phyloP scores from a whole-genome alignment of 2,888 invertebrate genomes.

The Caenorhabditis doughertyi region DNA sequence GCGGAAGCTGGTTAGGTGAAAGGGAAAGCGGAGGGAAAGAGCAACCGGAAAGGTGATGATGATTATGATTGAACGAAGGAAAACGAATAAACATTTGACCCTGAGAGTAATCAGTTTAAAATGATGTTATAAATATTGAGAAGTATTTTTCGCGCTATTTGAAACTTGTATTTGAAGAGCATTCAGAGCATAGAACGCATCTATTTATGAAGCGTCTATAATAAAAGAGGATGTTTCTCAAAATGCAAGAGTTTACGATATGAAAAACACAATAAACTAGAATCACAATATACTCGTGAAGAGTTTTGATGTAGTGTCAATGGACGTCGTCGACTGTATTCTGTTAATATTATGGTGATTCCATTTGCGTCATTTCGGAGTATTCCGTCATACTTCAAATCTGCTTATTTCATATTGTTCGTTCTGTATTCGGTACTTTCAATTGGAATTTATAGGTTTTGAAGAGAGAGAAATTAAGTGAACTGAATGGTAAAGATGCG shows the following conservation, averaged over 20 bases:
- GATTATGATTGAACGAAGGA: neutral
- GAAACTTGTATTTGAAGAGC: neutral
- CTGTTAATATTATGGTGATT: constrained; percentile 48
- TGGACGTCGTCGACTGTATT: neutral
- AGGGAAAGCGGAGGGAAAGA: constrained; percentile 11
- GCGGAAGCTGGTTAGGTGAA: constrained; percentile 49
- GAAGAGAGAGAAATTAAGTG: too few relatives aligned
- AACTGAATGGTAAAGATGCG: too few relatives aligned
- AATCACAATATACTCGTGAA: constrained; percentile 4
- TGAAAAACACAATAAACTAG: constrained; percentile 23
- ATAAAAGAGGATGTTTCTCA: neutral
- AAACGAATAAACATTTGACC: constrained; percentile 51
- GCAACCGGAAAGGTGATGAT: constrained; percentile 39
- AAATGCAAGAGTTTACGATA: neutral
- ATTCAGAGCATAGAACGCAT: too few relatives aligned
- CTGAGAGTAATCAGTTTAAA: constrained; percentile 1
- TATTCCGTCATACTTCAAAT: constrained; percentile 55
- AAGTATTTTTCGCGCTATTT: too few relatives aligned
- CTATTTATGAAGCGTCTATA: too few relatives aligned
- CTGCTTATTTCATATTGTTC: constrained; percentile 26
- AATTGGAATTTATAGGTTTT: neutral
- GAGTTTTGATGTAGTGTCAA: neutral
- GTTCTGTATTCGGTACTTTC: neutral
- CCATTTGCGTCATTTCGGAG: constrained; percentile 64
- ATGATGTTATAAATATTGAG: neutral